Conservation (phyloP, 2,888 invertebrate species). For the Tetanocera ferruginea region DNA sequence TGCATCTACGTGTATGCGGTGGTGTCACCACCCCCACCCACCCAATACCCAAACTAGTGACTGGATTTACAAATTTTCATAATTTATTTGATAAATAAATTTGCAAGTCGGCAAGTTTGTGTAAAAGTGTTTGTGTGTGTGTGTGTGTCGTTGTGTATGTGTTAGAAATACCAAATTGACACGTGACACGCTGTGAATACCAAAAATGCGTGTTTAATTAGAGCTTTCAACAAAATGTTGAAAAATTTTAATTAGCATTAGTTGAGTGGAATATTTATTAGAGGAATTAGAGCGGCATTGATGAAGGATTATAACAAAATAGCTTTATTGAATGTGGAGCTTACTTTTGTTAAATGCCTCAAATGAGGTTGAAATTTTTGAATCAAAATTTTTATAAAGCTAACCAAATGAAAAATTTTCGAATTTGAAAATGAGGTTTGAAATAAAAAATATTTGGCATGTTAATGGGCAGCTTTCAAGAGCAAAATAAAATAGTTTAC, state of each 20-base stretch:
- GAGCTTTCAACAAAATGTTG: conserved; percentile 10
- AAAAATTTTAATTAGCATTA: conserved; percentile 24
- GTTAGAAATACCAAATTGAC: conserved; percentile 17
- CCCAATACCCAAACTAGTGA: not conserved
- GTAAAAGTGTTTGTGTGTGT: not conserved
- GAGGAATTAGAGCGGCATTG: not conserved
- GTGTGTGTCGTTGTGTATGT: not conserved
- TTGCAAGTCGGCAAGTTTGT: not conserved
- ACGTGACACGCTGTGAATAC: conserved; percentile 26
- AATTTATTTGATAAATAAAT: conserved; percentile 18
- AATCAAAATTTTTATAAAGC: too few species aligned
- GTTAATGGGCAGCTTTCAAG: too few species aligned
- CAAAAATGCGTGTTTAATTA: conserved; percentile 6
- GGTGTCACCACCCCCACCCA: not conserved
- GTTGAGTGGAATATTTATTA: conserved; percentile 3
- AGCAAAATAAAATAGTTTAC: too few species aligned
- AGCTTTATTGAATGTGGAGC: too few species aligned
- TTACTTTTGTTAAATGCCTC: not conserved
- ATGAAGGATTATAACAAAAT: not conserved
- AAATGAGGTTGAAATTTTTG: not conserved
- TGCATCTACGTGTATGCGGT: not conserved
- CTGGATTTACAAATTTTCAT: conserved; percentile 2
- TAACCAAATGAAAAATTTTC: not conserved
- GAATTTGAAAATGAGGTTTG: too few species aligned
- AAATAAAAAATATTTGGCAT: too few species aligned